Evolutionary conservation across 92 coral and sea anemone species (phyloP).

Genomic region (Porites cylindrica): DNA sequence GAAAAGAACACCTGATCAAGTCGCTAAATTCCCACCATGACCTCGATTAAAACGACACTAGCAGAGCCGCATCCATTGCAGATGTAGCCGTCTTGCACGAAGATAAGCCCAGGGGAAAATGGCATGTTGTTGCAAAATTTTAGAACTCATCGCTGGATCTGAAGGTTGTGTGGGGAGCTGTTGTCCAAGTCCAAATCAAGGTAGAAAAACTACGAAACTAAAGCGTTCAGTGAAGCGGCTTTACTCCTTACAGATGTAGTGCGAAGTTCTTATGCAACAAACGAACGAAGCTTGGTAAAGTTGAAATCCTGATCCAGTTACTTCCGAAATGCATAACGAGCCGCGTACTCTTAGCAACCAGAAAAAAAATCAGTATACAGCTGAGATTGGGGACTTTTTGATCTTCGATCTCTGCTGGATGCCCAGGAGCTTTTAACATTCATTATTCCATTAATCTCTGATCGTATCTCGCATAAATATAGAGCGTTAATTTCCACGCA

Average conservation of each 20-base stretch:
- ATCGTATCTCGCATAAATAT: no score
- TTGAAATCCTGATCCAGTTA: background rate
- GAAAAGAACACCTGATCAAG: constrained; percentile 60
- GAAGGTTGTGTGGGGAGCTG: constrained; percentile 70
- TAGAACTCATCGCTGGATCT: constrained; percentile 48
- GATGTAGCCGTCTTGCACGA: constrained; percentile 60
- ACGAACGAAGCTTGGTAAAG: background rate
- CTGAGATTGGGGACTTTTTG: no score
- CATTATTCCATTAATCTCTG: no score
- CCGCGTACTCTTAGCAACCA: no score
- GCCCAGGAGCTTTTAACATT: no score
- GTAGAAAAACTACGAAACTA: constrained; percentile 36
- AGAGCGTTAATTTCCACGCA: no score
- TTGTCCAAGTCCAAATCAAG: constrained; percentile 58
- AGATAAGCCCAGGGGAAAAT: constrained; percentile 45
- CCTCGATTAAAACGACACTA: constrained; percentile 6
- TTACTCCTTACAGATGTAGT: constrained; percentile 53
- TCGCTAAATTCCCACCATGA: constrained; percentile 47
- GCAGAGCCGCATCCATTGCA: constrained; percentile 41
- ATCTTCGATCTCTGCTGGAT: no score
- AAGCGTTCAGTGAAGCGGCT: constrained; percentile 73
- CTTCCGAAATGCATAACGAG: background rate
- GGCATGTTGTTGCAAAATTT: constrained; percentile 56
- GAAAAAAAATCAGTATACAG: no score
- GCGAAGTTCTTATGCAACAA: background rate